Base-by-base conservation (phyloP, 2,113 vertebrate species). In the Edolisoma coerulescens region DNA sequence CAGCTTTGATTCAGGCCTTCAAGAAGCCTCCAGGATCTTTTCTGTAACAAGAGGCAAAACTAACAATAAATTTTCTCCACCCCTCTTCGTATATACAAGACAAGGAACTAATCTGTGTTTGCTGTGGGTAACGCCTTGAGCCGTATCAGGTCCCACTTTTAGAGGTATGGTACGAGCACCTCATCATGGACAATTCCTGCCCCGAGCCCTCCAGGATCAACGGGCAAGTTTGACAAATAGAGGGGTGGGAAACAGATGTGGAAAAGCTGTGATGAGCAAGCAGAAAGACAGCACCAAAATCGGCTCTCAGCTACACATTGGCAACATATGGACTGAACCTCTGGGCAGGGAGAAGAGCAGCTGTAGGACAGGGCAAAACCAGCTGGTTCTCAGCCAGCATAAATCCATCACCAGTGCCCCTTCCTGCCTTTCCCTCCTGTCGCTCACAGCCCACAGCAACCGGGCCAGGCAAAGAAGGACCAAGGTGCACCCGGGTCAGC, bases 91-190 rank as follows among this genome's bases (percentile, higher is more conserved):
- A 50, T 21, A 82, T 23, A 74, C 23, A 59, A 61, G 84, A 91
- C 45, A 69, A 90, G 47, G 67, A 93, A 79, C 33, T 85, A 63
- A 80, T 37, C 32, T 67, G 27, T 73, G 45, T 94, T 93, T 93
- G 91, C 81, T 67, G 39, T 61, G 17, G 13, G 45, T 59, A 77
- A 93, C 1, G 1, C 61, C 65, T 61, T 5, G 2, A 91, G 81
- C 74, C 5, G 0, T 42, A 61, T 33, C 57, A 68, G 37, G 23
- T 71, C 52, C 73, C 5, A 13, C 49, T 57, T 45, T 20, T 9
- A 49, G 37, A 85, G 39, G 15, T 10, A 24, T 0, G 30, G 37
- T 30, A 56, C 78, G 33, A 89, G 56, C 70, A 65, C 30, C 5
- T 47, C 27, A 30, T 35, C 44, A 33, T 0, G 1, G 50, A 42